A percentile compares a stretch with the other conserved stretches of the same genome.
phyloP scores from a whole-genome alignment of 2,888 invertebrate genomes.

The Maniola hyperantus region DNA sequence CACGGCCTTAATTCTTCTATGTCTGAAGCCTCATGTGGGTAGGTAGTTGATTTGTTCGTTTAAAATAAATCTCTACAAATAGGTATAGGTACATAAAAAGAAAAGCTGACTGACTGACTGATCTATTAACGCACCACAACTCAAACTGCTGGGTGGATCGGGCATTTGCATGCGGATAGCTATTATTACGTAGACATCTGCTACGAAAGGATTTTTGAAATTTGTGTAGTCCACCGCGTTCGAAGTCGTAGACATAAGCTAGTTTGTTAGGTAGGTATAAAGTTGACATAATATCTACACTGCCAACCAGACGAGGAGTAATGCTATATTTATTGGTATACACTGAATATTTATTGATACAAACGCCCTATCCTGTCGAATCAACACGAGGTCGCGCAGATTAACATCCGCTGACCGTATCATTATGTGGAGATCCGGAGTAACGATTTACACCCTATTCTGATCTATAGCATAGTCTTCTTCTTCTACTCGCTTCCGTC shows the following conservation, averaged over 20 bases:
- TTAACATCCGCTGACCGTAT: slow-evolving; percentile 41
- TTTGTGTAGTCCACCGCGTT: too few species aligned
- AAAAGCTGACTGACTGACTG: too few species aligned
- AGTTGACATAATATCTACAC: neutral
- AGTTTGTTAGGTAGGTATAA: too few species aligned
- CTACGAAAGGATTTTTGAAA: too few species aligned
- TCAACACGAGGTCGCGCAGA: slow-evolving; percentile 40
- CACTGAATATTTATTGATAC: slow-evolving; percentile 34
- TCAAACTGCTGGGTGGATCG: too few species aligned
- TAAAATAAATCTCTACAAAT: neutral
- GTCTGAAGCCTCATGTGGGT: neutral
- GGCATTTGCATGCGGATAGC: too few species aligned
- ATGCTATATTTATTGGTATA: slow-evolving; percentile 6
- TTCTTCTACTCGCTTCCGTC: too few species aligned
- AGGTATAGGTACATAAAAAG: too few species aligned
- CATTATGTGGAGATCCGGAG: slow-evolving; percentile 17
- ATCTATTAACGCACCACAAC: too few species aligned
- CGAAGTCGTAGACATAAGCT: too few species aligned
- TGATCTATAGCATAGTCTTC: neutral
- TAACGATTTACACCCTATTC: neutral
- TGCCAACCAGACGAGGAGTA: neutral
- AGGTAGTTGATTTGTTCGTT: neutral
- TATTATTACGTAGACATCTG: too few species aligned
- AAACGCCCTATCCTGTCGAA: slow-evolving; percentile 37
- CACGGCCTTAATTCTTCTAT: too few species aligned